Percentiles rank a stretch among this genome's conserved stretches.
Conservation (phyloP, 2,888 invertebrate genomes). For the Drosophila glabriapex region DNA sequence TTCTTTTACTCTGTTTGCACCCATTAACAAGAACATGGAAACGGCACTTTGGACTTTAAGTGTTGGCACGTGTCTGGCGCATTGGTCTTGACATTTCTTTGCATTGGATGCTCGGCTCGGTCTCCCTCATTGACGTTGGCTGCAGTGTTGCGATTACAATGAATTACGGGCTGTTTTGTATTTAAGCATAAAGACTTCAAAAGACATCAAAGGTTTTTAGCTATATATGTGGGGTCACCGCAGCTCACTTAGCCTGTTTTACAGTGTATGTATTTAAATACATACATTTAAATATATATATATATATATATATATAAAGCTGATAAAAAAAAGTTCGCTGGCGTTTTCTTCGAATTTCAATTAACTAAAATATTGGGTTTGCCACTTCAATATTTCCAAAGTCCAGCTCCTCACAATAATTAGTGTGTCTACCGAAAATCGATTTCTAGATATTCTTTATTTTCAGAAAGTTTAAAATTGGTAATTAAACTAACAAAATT, state of each 20-base stretch:
- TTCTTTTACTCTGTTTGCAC: constrained; percentile 11
- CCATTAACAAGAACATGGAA: constrained; percentile 59
- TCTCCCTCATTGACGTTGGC: constrained; percentile 29
- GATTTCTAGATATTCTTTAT: neutral
- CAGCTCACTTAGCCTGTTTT: neutral
- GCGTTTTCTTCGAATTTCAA: neutral
- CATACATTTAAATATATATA: neutral
- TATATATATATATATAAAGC: neutral
- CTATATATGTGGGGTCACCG: neutral
- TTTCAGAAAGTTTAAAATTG: neutral
- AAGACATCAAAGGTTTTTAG: constrained; percentile 45
- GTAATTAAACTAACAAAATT: neutral
- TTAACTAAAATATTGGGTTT: neutral
- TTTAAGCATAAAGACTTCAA: constrained; percentile 47
- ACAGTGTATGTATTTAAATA: neutral
- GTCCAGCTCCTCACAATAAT: neutral
- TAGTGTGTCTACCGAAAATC: neutral
- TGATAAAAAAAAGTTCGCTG: neutral
- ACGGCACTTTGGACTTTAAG: constrained; percentile 61
- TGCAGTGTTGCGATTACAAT: constrained; percentile 29
- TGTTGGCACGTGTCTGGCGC: constrained; percentile 60
- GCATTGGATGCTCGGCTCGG: constrained; percentile 17
- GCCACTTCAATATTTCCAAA: neutral
- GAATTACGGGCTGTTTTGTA: constrained; percentile 35
- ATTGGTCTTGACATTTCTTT: constrained; percentile 37